Percentiles rank a stretch among this genome's conserved stretches.
These are phyloP conservation scores for Thera britannica DNA, from an alignment of 2,888 invertebrate species.

Conservation along the genomic window DNA sequence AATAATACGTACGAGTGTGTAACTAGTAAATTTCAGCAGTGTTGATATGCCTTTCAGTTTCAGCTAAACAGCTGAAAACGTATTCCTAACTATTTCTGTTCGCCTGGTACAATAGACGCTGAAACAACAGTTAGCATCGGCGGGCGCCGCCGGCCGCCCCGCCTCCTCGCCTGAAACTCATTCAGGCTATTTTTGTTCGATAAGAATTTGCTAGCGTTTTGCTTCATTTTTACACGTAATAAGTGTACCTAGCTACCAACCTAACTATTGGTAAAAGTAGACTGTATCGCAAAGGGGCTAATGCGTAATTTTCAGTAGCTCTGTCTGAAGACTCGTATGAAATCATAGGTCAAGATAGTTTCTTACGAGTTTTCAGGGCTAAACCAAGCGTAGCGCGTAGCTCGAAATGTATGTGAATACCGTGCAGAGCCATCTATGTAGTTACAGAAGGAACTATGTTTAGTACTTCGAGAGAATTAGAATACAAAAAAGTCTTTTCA, in stretches of 20 bases:
- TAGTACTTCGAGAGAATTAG: not conserved
- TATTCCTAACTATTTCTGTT: slow-evolving; percentile 52
- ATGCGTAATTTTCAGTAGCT: not conserved
- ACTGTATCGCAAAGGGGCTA: not conserved
- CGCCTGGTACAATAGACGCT: slow-evolving; percentile 70
- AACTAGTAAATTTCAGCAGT: too few relatives aligned
- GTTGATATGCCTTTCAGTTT: slow-evolving; percentile 17
- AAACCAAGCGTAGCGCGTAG: not conserved
- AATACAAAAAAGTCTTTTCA: not conserved
- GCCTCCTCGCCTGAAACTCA: slow-evolving; percentile 47
- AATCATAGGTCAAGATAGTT: not conserved
- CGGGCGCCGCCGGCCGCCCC: slow-evolving; percentile 3
- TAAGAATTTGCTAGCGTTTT: not conserved
- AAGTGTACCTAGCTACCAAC: too few relatives aligned
- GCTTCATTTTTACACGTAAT: not conserved
- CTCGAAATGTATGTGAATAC: not conserved
- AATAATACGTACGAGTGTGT: too few relatives aligned
- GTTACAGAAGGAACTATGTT: not conserved
- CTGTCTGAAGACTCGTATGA: too few relatives aligned
- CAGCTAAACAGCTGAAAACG: slow-evolving; percentile 56
- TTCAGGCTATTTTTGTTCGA: not conserved
- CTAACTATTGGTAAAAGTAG: too few relatives aligned
- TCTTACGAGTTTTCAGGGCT: not conserved
- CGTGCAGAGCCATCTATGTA: slow-evolving; percentile 2
- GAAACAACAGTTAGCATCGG: slow-evolving; percentile 70